Evolutionary conservation across 2,888 invertebrate species (phyloP).

Genomic region (Drosophila kokeensis): DNA sequence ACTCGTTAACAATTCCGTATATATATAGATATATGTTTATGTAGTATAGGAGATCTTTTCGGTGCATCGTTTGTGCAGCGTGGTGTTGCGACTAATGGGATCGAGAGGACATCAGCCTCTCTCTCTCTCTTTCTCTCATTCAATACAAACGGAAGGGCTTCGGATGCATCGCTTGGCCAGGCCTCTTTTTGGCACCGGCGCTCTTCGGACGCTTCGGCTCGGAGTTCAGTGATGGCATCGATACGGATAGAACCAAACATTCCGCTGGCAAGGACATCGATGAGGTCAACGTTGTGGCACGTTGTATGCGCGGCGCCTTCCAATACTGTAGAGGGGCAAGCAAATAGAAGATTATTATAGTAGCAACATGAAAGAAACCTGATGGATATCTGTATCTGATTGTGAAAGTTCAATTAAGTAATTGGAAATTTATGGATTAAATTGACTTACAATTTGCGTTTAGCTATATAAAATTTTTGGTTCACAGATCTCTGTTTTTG

Average conservation of each 20-base stretch:
- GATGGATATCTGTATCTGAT: not conserved
- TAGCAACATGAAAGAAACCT: not conserved
- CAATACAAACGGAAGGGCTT: constrained; percentile 85
- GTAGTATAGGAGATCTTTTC: constrained; percentile 34
- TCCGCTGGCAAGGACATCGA: constrained; percentile 85
- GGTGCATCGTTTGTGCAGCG: constrained; percentile 53
- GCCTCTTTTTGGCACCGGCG: constrained; percentile 83
- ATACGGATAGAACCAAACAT: constrained; percentile 85
- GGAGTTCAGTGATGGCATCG: constrained; percentile 84
- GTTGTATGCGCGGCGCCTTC: constrained; percentile 84
- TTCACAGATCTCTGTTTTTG: constrained; percentile 25
- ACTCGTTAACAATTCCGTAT: constrained; percentile 64
- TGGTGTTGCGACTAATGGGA: constrained; percentile 23
- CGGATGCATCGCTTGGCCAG: constrained; percentile 83
- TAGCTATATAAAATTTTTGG: constrained; percentile 60
- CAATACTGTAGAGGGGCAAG: constrained; percentile 75
- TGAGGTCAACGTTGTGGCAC: constrained; percentile 84
- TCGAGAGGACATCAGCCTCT: not conserved
- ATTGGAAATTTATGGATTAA: constrained; percentile 19
- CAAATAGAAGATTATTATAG: constrained; percentile 26
- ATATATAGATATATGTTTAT: constrained; percentile 3
- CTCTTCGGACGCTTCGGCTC: constrained; percentile 83
- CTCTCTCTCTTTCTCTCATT: constrained; percentile 18
- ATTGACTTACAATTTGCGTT: constrained; percentile 66
- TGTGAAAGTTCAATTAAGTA: not conserved